Evolutionary conservation across 2,888 invertebrate genomes (phyloP), one percentile per base, ranked within the genome.

Genomic region (Aphidius colemani): DNA sequence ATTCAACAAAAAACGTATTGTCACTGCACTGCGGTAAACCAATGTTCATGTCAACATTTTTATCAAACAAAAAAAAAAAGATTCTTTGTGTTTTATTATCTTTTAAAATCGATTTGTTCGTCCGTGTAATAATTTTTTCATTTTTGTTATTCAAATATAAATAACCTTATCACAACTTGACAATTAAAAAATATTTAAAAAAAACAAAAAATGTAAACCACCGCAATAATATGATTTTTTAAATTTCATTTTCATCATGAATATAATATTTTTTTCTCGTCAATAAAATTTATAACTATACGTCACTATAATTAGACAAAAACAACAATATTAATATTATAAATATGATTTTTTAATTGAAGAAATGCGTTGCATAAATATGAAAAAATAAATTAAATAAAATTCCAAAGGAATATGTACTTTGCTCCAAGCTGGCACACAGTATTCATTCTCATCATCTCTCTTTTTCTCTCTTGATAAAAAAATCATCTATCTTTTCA

Each of bases 1-100:
- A 30, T 30, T 5, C 3, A 30, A 5, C 5, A 5, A 30, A 30
- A 30, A 30, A 30, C 3, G 30, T 43, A 59, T 51, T 65, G 65
- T 68, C 68, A 68, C 66, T 63, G 68, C 66, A 68, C 61, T 68
- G 68, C 66, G 66, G 65, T 67, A 67, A 61, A 65, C 61, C 58
- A 57, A 51, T 60, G 41, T 51, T 59, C 43, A 59, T 59, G 8
- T 41, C 43, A 18, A 30, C 10, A 41, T 10, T 50, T 50, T 49
- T 10, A 18, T 50, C 9, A 30, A 30, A 13, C n/a, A 49, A 49
- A 13, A 13, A 49, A 49, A 13, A 11, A 11, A 10, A 10, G 1
- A 6, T 7, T 49, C 2, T n/a, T n/a, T n/a, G n/a, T n/a, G n/a
- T n/a, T 5, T 13, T 5, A 7, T 7, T 49, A 49, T 7, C 2